Conservation (phyloP, 2,797 vertebrate species). For the Carduelis carduelis region DNA sequence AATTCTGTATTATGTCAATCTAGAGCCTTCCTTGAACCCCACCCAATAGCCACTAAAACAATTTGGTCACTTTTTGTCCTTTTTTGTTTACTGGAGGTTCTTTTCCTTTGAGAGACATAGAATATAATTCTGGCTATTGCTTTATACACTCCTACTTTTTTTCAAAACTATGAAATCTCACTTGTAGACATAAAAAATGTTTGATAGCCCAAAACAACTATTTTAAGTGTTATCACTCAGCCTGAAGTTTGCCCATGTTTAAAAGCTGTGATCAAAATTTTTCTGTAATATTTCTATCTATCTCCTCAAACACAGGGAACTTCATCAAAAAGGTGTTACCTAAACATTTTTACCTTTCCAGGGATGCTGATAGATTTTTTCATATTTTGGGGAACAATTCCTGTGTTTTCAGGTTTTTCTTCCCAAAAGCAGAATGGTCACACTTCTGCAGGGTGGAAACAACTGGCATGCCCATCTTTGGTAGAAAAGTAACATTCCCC, state of each 20-base stretch:
- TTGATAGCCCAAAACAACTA: not conserved
- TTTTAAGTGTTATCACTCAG: not conserved
- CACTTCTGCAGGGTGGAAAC: not conserved
- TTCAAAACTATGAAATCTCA: not conserved
- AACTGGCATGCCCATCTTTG: not conserved
- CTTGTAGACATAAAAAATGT: not conserved
- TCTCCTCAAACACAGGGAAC: not conserved
- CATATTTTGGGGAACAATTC: not conserved
- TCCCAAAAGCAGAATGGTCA: not conserved
- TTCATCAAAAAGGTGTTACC: not conserved
- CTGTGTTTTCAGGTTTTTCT: not conserved
- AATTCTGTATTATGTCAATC: not conserved
- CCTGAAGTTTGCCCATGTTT: not conserved
- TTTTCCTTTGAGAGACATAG: not conserved
- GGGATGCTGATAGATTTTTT: not conserved
- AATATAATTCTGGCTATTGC: not conserved
- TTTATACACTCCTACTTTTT: not conserved
- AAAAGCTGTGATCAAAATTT: not conserved
- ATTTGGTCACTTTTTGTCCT: not conserved
- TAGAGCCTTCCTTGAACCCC: not conserved
- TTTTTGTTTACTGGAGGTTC: not conserved
- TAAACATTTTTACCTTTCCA: not conserved
- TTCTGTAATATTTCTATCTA: not conserved
- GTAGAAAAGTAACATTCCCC: not conserved
- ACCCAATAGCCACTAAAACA: not conserved